These are phyloP conservation scores for Cyrtonyx montezumae DNA, from an alignment of 2,113 vertebrate species.

Conservation along the genomic window DNA sequence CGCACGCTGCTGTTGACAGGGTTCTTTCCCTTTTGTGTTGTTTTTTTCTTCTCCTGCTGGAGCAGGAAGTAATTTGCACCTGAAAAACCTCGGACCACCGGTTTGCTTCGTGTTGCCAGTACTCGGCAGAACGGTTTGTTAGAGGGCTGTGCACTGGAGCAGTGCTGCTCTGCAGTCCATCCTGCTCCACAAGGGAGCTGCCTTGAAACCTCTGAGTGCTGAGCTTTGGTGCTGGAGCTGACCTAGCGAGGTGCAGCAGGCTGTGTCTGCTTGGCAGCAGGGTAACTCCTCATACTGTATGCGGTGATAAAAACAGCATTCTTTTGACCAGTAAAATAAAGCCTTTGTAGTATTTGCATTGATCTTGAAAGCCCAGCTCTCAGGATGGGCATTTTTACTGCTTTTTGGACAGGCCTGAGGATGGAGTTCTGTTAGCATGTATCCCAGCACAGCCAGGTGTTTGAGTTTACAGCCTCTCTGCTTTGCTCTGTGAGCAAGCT, in stretches of 20 bases:
- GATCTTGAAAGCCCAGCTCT: neutral
- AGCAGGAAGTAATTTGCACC: neutral
- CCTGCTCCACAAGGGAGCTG: neutral
- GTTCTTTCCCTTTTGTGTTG: neutral
- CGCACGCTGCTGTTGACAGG: neutral
- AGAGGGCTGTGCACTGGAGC: neutral
- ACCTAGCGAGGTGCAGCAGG: neutral
- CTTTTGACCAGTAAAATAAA: neutral
- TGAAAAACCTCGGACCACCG: neutral
- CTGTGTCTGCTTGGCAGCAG: neutral
- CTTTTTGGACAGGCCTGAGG: neutral
- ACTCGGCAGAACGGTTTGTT: neutral
- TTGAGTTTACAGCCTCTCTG: neutral
- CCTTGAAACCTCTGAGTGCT: neutral
- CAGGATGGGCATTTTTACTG: neutral
- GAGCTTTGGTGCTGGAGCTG: neutral
- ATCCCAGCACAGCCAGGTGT: neutral
- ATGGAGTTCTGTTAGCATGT: neutral
- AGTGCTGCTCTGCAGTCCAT: neutral
- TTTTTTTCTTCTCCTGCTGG: neutral
- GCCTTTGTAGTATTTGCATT: neutral
- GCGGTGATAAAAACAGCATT: neutral
- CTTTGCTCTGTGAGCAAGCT: neutral
- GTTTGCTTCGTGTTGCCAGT: neutral
- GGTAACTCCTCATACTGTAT: neutral